A percentile compares a stretch with the other conserved stretches of the same genome.
Evolutionary conservation across 2,113 vertebrate species (phyloP).

Genomic region (Seriola quinqueradiata): DNA sequence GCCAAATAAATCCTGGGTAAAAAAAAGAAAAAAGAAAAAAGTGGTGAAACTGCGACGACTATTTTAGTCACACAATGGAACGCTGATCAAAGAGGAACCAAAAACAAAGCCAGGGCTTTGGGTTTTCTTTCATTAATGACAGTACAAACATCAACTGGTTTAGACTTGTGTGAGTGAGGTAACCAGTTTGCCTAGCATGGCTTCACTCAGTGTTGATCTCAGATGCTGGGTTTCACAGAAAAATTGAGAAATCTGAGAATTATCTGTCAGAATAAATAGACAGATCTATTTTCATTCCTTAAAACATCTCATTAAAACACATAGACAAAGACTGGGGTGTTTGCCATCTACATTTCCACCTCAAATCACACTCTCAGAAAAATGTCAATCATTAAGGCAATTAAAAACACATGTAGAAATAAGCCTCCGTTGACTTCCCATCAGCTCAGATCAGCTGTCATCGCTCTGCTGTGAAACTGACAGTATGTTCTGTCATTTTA

Average conservation of each 20-base stretch:
- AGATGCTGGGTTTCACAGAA: not conserved
- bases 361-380: slow-evolving; percentile 31
- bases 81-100: slow-evolving; percentile 51
- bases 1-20: slow-evolving; percentile 56
- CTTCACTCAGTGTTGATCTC: not conserved
- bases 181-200: not conserved
- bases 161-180: not conserved
- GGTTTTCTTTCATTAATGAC: slow-evolving; percentile 32
- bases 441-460: slow-evolving; percentile 57
- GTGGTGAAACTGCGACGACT: slow-evolving; percentile 29
- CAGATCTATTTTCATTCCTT: slow-evolving; percentile 44
- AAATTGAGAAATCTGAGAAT: not conserved
- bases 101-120: slow-evolving; percentile 38
- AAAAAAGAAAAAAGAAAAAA: slow-evolving; percentile 12
- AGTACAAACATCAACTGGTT: slow-evolving; percentile 3
- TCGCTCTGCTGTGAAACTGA: slow-evolving; percentile 2
- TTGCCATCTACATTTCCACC: slow-evolving; percentile 10
- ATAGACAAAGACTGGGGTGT: slow-evolving; percentile 16
- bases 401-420: slow-evolving; percentile 45
- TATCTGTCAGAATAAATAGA: slow-evolving; percentile 23
- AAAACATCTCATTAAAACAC: slow-evolving; percentile 45
- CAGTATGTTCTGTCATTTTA: slow-evolving; percentile 7
- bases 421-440: slow-evolving; percentile 27
- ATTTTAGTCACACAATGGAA: slow-evolving; percentile 53
- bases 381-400: slow-evolving; percentile 41